These are phyloP conservation scores for Montifringilla adamsi DNA, from an alignment of 2,113 vertebrate species.

Conservation along the genomic window DNA sequence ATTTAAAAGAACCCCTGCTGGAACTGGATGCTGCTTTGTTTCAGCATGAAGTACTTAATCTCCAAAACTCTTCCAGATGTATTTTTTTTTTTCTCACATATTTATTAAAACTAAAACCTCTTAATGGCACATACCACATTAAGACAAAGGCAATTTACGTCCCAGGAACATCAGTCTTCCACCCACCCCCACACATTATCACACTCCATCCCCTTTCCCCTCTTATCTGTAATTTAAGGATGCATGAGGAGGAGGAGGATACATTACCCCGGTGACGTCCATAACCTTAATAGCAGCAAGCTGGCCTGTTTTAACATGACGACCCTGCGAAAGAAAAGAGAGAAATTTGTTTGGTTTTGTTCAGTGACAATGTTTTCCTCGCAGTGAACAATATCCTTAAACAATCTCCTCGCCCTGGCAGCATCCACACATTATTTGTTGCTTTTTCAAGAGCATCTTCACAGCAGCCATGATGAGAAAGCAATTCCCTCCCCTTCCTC, in stretches of 20 bases:
- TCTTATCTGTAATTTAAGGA: not conserved
- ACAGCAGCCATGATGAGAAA: conserved; percentile 29
- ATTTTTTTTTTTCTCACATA: not conserved
- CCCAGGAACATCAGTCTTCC: not conserved
- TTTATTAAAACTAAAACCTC: not conserved
- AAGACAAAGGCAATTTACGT: not conserved
- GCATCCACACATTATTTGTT: not conserved
- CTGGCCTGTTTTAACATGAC: conserved; percentile 98
- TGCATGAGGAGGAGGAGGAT: conserved; percentile 25
- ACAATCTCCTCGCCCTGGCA: not conserved
- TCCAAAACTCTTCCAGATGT: not conserved
- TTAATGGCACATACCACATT: not conserved
- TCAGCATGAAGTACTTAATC: not conserved
- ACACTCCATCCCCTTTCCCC: not conserved
- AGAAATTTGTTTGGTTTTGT: conserved; percentile 12
- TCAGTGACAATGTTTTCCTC: not conserved
- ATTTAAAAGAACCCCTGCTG: not conserved
- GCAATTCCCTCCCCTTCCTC: conserved; percentile 26
- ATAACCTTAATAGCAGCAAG: conserved; percentile 98
- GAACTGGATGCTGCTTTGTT: not conserved
- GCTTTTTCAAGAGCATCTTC: conserved; percentile 27
- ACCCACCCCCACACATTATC: not conserved
- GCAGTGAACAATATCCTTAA: not conserved
- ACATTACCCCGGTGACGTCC: conserved; percentile 96
- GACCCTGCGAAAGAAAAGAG: conserved; percentile 81